A percentile compares a stretch with the other conserved stretches of the same genome.
phyloP scores from a whole-genome alignment of 2,888 invertebrate genomes.

The Deroplatys truncata region DNA sequence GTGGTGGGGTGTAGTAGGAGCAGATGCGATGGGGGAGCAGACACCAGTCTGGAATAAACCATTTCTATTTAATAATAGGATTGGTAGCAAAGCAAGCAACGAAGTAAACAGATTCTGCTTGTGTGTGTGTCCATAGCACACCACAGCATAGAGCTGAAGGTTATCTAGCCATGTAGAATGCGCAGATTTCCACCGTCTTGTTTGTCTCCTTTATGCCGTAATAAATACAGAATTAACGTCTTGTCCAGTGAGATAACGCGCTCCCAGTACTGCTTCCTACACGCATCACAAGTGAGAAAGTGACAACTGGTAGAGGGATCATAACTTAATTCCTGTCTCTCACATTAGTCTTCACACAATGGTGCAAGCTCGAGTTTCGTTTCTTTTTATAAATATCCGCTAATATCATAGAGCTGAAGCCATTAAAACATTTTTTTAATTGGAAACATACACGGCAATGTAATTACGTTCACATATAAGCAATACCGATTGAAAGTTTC shows the following conservation, averaged over 20 bases:
- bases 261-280: neutral
- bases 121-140: neutral
- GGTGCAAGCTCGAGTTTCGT: neutral
- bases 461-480: too few relatives aligned
- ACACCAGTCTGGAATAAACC: conserved; percentile 26
- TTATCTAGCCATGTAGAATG: neutral
- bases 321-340: neutral
- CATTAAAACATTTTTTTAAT: too few relatives aligned
- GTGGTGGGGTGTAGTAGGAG: neutral
- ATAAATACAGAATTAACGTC: neutral
- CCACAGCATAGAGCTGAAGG: neutral
- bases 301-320: neutral
- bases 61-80: conserved; percentile 33
- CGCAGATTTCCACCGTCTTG: neutral
- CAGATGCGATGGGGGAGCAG: neutral
- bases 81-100: conserved; percentile 27
- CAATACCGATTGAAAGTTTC: too few relatives aligned
- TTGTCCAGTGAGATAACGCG: neutral
- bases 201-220: neutral
- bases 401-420: too few relatives aligned
- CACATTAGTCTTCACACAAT: neutral
- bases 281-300: neutral
- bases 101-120: conserved; percentile 10
- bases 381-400: neutral
- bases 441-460: too few relatives aligned